Evolutionary conservation across 2,888 invertebrate species (phyloP).

Genomic region (Orthosia cruda): DNA sequence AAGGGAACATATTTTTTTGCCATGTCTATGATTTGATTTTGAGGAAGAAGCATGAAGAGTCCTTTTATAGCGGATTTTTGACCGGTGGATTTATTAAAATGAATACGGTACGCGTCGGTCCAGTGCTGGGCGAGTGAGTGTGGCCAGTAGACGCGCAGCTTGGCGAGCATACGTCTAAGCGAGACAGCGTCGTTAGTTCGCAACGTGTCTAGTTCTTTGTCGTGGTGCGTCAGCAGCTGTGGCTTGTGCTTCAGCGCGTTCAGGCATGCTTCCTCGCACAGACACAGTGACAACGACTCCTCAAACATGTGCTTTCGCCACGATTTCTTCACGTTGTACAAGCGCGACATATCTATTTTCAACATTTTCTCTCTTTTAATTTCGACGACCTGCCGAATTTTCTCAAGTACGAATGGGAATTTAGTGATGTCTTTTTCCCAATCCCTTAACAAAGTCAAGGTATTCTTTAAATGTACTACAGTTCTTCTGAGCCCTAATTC

Average conservation of each 20-base stretch:
- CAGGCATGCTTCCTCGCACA: conserved; percentile 75
- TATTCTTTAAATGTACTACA: conserved; percentile 57
- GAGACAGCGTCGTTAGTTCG: conserved; percentile 72
- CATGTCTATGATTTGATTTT: conserved; percentile 71
- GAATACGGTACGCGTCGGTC: conserved; percentile 68
- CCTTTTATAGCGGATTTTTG: conserved; percentile 76
- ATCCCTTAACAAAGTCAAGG: conserved; percentile 73
- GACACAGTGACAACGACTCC: conserved; percentile 77
- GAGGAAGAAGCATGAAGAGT: conserved; percentile 75
- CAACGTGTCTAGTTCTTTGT: conserved; percentile 70
- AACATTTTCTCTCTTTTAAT: conserved; percentile 73
- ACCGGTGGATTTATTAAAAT: conserved; percentile 71
- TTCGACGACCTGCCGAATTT: conserved; percentile 74
- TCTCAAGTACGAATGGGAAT: conserved; percentile 71
- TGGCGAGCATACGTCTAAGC: conserved; percentile 73
- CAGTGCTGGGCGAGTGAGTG: conserved; percentile 59
- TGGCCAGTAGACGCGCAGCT: conserved; percentile 42
- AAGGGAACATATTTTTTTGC: conserved; percentile 78
- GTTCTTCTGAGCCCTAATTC: background rate
- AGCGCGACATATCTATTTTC: conserved; percentile 65
- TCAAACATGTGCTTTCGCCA: conserved; percentile 82
- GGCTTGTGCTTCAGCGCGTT: conserved; percentile 84
- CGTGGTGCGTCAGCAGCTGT: conserved; percentile 72
- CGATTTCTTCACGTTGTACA: conserved; percentile 79
- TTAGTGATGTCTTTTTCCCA: conserved; percentile 79